Percentiles rank a stretch among this genome's conserved stretches.
Evolutionary conservation across 2,797 vertebrate species (phyloP).

Genomic region (Anguilla megastoma): DNA sequence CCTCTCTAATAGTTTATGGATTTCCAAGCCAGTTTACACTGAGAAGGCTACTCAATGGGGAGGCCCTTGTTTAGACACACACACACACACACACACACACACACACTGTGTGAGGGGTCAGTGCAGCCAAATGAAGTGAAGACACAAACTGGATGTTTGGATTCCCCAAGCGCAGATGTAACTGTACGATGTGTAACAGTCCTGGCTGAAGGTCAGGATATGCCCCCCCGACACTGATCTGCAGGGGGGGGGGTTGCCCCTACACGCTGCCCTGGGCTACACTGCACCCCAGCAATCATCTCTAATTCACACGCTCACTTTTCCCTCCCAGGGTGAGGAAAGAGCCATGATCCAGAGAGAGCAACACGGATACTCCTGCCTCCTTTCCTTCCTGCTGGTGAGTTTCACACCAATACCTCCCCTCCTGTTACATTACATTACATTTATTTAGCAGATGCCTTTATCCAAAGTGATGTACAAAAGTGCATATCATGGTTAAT

Average conservation of each 20-base stretch:
- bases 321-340: constrained; percentile 55
- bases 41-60: constrained; percentile 13
- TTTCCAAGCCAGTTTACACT: constrained; percentile 19
- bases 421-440: too few relatives aligned
- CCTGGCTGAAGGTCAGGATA: neutral
- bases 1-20: neutral
- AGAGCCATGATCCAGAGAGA: constrained; percentile 75
- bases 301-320: constrained; percentile 29
- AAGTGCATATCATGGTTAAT: too few relatives aligned
- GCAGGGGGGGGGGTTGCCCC: neutral
- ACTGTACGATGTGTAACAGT: neutral
- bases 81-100: constrained; percentile 27
- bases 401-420: constrained; percentile 50
- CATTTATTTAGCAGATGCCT: too few relatives aligned
- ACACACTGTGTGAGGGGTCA: neutral
- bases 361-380: constrained; percentile 68
- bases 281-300: neutral
- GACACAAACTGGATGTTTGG: neutral
- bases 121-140: constrained; percentile 7
- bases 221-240: constrained; percentile 1
- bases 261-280: neutral
- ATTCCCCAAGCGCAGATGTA: neutral
- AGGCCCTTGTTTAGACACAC: constrained; percentile 30
- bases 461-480: too few relatives aligned
- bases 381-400: constrained; percentile 87